Evolutionary conservation across 1,140 invertebrate species (phyloP), one percentile per base, ranked within the genome.

Genomic region (Epicauta chinensis): DNA sequence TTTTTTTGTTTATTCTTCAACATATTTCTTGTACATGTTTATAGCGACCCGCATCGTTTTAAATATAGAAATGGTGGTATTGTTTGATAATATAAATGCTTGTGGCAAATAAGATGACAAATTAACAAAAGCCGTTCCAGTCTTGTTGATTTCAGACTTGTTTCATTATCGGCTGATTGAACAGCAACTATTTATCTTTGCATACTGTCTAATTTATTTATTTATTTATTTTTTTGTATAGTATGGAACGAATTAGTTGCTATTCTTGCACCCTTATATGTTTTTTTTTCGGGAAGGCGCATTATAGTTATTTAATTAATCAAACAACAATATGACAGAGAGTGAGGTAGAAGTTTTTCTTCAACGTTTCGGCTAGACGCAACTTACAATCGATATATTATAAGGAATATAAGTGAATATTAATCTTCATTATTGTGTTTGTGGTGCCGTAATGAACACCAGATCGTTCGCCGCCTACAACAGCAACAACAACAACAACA

Each of bases 351-450:
- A 37, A 38, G 30, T 47, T 47, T 47, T 23, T 37, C 10, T 37
- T 17, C 30, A 14, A 35, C 30, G 17, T 40, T 52, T 43, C 37
- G 41, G 16, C 15, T 9, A 15, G 29, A 7, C 32, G 15, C 41
- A 43, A 17, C 40, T 37, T 37, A 53, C 41, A 45, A 45, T 45
- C 51, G 51, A 53, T 53, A 53, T 38, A 54, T 47, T 54, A 47
- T 47, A 42, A 42, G 29, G 52, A 48, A 44, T 38, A 53, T 45
- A 53, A 53, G 51, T 49, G 52, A 48, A 51, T 55, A 55, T 55
- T 55, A 55, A 55, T 55, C 53, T 55, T 55, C 53, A 43, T 55
- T 55, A 55, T 51, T 51, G 37, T 55, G 35, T 48, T 55, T 55
- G 53, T 55, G 36, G 53, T 47, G 30, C 37, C 23, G 48, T 51